Evolutionary conservation across 2,797 vertebrate species (phyloP), one percentile per base, ranked within the genome.

Genomic region (Euthynnus affinis): DNA sequence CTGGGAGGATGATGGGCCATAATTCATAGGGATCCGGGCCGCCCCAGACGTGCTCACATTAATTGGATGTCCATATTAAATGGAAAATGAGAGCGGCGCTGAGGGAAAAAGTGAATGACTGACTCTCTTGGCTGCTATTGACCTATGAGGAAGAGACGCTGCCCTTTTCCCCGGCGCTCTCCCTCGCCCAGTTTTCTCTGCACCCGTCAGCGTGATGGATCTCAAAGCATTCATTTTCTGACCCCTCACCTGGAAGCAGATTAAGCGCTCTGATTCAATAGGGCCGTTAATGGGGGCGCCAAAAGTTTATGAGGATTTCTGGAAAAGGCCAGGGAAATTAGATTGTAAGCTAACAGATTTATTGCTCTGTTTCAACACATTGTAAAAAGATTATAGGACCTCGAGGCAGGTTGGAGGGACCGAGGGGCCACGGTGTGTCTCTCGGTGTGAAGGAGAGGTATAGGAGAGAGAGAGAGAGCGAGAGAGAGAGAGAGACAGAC

Each of bases 21-120:
- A 98, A 98, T 96, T 99, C 97, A 99, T 91, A 81, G 93, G 94
- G 96, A 97, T 97, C 95, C 95, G 94, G 95, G 96, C 96, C 93
- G 95, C 95, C 92, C 93, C 96, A 92, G 95, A 95, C 95, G 93
- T 96, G 90, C 90, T 89, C 92, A 84, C 93, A 97, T 98, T 99
- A 99, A 99, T 99, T 99, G 98, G 97, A 97, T 97, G 96, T 98
- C 97, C 97, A 97, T 98, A 98, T 98, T 98, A 99, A 98, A 98
- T 98, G 97, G 96, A 95, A 96, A 96, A 97, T 94, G 95, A 96
- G 96, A 95, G 95, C 87, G 65, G 92, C 92, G 79, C 92, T 95
- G 94, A 96, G 96, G 94, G 95, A 95, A 96, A 93, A 96, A 96
- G 96, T 95, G 96, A 96, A 97, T 97, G 96, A 98, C 96, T 97